phyloP scores from a whole-genome alignment of 1,140 invertebrate species.

The Neodiprion lecontei region DNA sequence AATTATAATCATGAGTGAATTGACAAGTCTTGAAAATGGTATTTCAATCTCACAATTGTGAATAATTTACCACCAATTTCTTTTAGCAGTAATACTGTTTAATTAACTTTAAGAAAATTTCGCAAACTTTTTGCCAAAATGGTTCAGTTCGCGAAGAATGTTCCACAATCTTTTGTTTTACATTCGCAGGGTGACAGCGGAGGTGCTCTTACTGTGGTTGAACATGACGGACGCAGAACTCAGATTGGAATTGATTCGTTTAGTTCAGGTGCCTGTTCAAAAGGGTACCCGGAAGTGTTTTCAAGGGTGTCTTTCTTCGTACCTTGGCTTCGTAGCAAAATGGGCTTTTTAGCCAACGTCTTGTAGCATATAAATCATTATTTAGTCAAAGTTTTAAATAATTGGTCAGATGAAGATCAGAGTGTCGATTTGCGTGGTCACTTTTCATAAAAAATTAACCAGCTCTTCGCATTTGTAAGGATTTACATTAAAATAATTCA shows the following conservation, averaged over 20 bases:
- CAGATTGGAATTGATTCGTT: constrained; percentile 3
- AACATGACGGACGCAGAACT: background rate
- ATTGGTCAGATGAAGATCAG: too few species aligned
- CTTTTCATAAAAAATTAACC: too few species aligned
- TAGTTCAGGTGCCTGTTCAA: background rate
- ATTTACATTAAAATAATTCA: too few species aligned
- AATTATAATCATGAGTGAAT: too few species aligned
- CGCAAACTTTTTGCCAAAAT: background rate
- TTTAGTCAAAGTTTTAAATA: background rate
- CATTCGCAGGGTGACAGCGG: background rate
- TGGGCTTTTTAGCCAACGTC: background rate
- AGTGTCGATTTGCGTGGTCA: too few species aligned
- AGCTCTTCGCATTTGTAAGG: too few species aligned
- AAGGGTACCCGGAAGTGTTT: background rate
- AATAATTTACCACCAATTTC: too few species aligned
- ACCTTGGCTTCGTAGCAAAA: background rate
- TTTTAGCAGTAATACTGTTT: too few species aligned
- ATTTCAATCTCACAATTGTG: background rate
- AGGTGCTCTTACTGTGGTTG: background rate
- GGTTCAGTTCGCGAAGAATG: background rate
- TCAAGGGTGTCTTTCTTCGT: background rate
- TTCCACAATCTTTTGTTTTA: background rate
- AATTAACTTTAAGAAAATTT: too few species aligned
- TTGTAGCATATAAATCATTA: background rate
- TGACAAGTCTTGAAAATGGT: background rate